A percentile compares a stretch with the other conserved stretches of the same genome.
Conservation (phyloP, 2,113 vertebrate species). For the Mola mola region DNA sequence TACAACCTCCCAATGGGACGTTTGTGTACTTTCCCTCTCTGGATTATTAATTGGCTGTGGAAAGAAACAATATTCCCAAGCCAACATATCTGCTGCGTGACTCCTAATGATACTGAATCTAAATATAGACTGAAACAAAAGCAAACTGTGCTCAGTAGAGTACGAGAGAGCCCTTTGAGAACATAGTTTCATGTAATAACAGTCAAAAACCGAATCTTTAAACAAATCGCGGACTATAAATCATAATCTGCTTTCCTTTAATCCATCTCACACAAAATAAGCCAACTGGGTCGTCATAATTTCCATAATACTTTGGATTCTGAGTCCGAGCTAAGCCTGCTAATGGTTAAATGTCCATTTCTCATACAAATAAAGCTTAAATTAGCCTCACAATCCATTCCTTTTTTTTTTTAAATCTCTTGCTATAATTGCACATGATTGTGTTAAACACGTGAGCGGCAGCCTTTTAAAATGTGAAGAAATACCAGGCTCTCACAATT, state of each 20-base stretch:
- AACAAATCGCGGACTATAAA: conserved; percentile 51
- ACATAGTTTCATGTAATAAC: conserved; percentile 47
- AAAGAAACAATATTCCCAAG: conserved; percentile 33
- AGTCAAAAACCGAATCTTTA: conserved; percentile 48
- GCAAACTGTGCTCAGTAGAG: conserved; percentile 52
- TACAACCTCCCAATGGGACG: conserved; percentile 4
- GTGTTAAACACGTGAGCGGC: conserved; percentile 16
- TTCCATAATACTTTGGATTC: conserved; percentile 12
- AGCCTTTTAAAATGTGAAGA: conserved; percentile 44
- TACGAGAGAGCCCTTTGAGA: conserved; percentile 48
- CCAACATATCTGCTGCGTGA: conserved; percentile 21
- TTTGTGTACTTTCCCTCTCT: conserved; percentile 18
- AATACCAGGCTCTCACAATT: conserved; percentile 46
- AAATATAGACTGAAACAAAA: conserved; percentile 61
- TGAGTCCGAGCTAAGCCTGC: conserved; percentile 21
- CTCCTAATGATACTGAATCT: conserved; percentile 44
- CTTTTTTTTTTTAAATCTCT: no score
- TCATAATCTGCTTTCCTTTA: conserved; percentile 51
- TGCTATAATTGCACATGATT: conserved; percentile 16
- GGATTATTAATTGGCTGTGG: conserved; percentile 43
- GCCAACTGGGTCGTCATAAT: conserved; percentile 51
- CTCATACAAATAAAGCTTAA: conserved; percentile 38
- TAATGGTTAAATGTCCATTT: conserved; percentile 13
- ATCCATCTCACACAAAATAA: conserved; percentile 41
- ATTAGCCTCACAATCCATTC: conserved; percentile 37